Conservation (phyloP, 2,797 vertebrate species). For the Pygocentrus nattereri region DNA sequence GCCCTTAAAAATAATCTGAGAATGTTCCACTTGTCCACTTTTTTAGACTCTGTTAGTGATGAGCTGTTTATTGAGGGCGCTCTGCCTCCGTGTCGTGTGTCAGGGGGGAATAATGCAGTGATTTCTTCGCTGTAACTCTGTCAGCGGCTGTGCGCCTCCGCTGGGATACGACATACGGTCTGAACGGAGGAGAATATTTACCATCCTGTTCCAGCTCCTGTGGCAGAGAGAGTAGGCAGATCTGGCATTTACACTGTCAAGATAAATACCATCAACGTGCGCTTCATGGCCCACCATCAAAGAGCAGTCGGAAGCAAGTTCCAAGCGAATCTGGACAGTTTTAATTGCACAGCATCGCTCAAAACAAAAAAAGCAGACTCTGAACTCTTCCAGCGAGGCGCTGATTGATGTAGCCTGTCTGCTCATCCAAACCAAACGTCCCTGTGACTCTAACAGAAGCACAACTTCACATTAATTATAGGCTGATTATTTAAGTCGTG, state of each 20-base stretch:
- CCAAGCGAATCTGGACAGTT: constrained; percentile 14
- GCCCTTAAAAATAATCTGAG: too few relatives aligned
- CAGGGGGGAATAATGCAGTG: constrained; percentile 37
- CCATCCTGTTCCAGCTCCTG: constrained; percentile 23
- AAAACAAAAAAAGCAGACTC: not conserved
- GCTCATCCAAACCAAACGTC: not conserved
- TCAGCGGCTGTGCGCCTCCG: constrained; percentile 13
- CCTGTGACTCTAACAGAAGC: not conserved
- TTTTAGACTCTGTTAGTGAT: too few relatives aligned
- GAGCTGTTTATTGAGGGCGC: too few relatives aligned
- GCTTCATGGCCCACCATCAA: constrained; percentile 1
- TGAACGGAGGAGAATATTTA: constrained; percentile 44
- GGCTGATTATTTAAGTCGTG: not conserved
- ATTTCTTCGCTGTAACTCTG: constrained; percentile 15
- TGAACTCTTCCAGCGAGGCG: not conserved
- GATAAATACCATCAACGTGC: constrained; percentile 45
- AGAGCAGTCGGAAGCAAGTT: not conserved
- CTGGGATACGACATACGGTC: constrained; percentile 33
- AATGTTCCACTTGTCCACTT: too few relatives aligned
- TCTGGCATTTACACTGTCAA: constrained; percentile 52
- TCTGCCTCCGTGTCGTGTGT: not conserved
- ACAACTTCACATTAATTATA: not conserved
- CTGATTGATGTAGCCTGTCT: not conserved
- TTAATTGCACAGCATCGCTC: constrained; percentile 6
- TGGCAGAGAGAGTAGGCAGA: constrained; percentile 40